phyloP scores from a whole-genome alignment of 2,113 vertebrate genomes.

The Psammodynastes pulverulentus region DNA sequence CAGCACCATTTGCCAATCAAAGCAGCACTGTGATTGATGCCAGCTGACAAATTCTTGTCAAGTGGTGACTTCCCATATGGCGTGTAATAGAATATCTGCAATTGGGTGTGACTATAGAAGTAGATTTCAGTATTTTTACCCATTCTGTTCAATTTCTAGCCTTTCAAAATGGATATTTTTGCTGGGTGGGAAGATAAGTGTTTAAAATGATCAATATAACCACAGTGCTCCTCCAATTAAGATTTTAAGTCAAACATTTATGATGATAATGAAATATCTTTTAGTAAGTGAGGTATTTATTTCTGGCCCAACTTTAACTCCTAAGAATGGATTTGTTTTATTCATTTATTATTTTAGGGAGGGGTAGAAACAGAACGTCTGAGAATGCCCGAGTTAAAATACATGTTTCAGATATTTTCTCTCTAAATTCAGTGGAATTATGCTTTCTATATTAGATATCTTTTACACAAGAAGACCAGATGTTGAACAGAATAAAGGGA shows the following conservation, averaged over 20 bases:
- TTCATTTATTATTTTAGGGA: neutral
- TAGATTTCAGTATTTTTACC: neutral
- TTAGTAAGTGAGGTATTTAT: neutral
- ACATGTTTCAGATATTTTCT: neutral
- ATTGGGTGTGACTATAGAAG: neutral
- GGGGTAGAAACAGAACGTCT: neutral
- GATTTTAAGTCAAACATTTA: neutral
- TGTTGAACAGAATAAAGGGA: neutral
- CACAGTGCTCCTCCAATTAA: neutral
- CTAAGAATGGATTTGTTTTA: neutral
- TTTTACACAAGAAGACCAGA: neutral
- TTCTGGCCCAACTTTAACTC: neutral
- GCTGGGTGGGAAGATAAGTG: neutral
- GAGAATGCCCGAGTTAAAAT: neutral
- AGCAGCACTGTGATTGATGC: neutral
- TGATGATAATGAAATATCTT: neutral
- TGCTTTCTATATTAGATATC: neutral
- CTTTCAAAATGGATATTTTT: neutral
- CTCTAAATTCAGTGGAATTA: neutral
- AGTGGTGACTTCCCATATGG: neutral
- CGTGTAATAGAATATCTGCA: neutral
- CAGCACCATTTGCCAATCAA: neutral
- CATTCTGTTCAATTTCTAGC: neutral
- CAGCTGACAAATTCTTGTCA: neutral
- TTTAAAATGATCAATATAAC: neutral